Evolutionary conservation across 2,797 vertebrate species (phyloP).

Genomic region (Gallinago stenura): DNA sequence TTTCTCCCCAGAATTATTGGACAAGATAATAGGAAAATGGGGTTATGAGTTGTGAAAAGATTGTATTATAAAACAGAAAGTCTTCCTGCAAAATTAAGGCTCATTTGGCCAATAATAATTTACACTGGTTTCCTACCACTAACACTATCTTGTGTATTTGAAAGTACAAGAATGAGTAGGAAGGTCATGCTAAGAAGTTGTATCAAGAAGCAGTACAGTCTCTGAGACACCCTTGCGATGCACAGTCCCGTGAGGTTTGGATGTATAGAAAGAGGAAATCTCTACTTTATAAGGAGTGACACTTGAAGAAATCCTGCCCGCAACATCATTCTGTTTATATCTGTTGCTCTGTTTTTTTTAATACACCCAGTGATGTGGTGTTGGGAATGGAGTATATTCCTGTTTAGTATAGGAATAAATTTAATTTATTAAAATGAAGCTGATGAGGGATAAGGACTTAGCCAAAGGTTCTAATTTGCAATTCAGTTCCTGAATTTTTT

Average conservation of each 20-base stretch:
- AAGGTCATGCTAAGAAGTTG: background rate
- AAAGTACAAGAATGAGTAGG: background rate
- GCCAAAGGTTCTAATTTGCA: background rate
- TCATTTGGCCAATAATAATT: background rate
- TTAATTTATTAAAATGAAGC: background rate
- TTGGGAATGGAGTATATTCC: background rate
- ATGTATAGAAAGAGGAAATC: background rate
- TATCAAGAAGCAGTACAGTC: background rate
- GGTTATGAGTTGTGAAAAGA: background rate
- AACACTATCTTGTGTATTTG: background rate
- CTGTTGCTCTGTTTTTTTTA: background rate
- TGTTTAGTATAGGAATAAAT: background rate
- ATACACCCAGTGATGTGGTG: background rate
- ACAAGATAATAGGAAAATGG: background rate
- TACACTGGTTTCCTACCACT: background rate
- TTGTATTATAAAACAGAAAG: background rate
- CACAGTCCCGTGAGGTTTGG: background rate
- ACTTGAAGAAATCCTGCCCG: background rate
- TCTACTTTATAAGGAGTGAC: background rate
- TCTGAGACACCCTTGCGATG: background rate
- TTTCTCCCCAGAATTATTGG: background rate
- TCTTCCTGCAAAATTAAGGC: background rate
- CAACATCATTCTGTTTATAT: background rate
- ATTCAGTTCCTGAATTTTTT: conserved; percentile 2
- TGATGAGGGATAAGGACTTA: background rate